Percentiles rank a stretch among this genome's conserved stretches.
phyloP scores from a whole-genome alignment of 2,113 vertebrate genomes.

The Thinocorus orbignyianus region DNA sequence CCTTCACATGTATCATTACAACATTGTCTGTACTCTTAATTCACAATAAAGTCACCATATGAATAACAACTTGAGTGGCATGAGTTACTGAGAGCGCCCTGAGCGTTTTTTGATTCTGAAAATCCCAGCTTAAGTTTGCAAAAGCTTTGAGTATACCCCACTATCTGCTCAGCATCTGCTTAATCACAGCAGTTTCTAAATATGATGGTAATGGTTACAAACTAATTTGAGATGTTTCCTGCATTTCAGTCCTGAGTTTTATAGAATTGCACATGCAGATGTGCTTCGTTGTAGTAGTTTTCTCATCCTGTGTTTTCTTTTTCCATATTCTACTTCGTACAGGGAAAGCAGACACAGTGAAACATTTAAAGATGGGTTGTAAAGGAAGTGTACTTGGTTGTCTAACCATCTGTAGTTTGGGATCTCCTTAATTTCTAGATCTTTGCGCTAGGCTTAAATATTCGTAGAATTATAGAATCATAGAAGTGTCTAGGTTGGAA shows the following conservation, averaged over 20 bases:
- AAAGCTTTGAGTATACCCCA: neutral
- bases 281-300: neutral
- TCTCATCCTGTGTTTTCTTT: neutral
- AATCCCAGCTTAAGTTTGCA: neutral
- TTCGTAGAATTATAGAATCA: too few relatives aligned
- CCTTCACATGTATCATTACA: neutral
- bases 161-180: neutral
- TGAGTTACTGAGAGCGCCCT: neutral
- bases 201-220: neutral
- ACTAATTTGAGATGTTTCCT: neutral
- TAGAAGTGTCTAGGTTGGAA: too few relatives aligned
- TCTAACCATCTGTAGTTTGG: neutral
- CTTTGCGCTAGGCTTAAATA: neutral
- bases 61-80: neutral
- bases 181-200: neutral
- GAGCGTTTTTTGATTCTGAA: neutral
- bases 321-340: neutral
- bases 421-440: neutral
- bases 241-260: neutral
- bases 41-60: constrained; percentile 36
- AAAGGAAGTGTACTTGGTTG: neutral
- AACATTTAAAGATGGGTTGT: neutral
- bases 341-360: neutral
- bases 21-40: neutral
- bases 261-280: neutral